Base-by-base conservation (phyloP, 2,797 vertebrate genomes). In the Hapalemur alaotrensis region DNA sequence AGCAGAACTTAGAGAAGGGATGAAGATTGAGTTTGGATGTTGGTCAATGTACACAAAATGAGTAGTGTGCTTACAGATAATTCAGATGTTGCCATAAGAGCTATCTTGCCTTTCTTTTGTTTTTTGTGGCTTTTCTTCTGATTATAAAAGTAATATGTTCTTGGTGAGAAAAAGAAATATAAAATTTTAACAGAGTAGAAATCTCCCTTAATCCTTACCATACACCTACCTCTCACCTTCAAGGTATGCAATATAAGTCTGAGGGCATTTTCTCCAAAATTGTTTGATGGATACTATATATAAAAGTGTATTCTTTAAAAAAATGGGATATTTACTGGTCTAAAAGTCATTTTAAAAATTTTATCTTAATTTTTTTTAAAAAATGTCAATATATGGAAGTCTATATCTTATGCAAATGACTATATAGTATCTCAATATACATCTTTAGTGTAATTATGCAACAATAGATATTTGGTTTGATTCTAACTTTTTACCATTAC, bases 131-230 rank as follows among this genome's bases (percentile, higher is more conserved):
- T 52, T 61, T 73, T 67, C 79, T 89, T 48, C 67, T 15, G 12
- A 38, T 50, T 84, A 54, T 15, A 96, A 89, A 43, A 80, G 8
- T 28, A 83, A 43, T 30, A 48, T 46, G 15, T 35, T 78, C 30
- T 70, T 70, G 32, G 13, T 23, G 4, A 78, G 23, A 63, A 83
- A 32, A 38, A 69, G 11, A 91, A 65, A 43, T 54, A 43, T 43
- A 59, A 67, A 88, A 23, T 69, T 61, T 93, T 92, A 89, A 89
- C 30, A 50, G 13, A 91, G 25, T 91, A 14, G 76, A 65, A 88
- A 3, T 54, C 28, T 82, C 30, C 75, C 8, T 59, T 81, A n/a
- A n/a, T 91, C 46, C 23, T 78, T 2, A 14, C 5, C 30, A 32
- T n/a, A 35, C 17, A 70, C 18, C n/a, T 35, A 15, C 17, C 41